Percentiles rank a stretch among this genome's conserved stretches.
Conservation (phyloP, 2,113 vertebrate genomes). For the Litocranius walleri region DNA sequence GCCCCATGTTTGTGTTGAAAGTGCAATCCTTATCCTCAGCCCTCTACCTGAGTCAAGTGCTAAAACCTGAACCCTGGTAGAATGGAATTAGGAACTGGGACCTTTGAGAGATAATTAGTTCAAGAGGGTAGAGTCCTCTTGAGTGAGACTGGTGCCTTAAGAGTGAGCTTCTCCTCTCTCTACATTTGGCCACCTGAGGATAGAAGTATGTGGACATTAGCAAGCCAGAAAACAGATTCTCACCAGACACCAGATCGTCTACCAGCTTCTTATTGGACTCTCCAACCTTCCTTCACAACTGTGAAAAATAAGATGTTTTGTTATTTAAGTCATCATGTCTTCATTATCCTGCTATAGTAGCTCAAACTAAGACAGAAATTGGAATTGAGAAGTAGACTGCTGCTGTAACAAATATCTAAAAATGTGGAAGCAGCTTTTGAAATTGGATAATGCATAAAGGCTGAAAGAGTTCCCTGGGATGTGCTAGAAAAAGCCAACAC, state of each 20-base stretch:
- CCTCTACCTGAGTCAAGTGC: too few species aligned
- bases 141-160: not conserved
- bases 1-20: not conserved
- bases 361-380: not conserved
- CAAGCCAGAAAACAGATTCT: not conserved
- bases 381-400: not conserved
- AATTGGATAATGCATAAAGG: not conserved
- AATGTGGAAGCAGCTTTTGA: not conserved
- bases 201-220: not conserved
- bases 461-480: not conserved
- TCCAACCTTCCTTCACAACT: too few species aligned
- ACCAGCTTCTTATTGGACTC: rapidly evolving
- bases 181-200: too few species aligned
- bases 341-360: not conserved
- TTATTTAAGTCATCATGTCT: not conserved
- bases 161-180: not conserved
- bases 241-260: rapidly evolving
- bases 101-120: not conserved
- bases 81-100: rapidly evolving
- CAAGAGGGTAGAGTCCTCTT: rapidly evolving
- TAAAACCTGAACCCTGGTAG: not conserved
- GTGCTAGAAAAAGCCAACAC: not conserved
- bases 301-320: not conserved
- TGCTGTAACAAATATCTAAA: not conserved
- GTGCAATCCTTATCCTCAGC: not conserved